Evolutionary conservation across 2,113 vertebrate species (phyloP).

Genomic region (Otis tarda): DNA sequence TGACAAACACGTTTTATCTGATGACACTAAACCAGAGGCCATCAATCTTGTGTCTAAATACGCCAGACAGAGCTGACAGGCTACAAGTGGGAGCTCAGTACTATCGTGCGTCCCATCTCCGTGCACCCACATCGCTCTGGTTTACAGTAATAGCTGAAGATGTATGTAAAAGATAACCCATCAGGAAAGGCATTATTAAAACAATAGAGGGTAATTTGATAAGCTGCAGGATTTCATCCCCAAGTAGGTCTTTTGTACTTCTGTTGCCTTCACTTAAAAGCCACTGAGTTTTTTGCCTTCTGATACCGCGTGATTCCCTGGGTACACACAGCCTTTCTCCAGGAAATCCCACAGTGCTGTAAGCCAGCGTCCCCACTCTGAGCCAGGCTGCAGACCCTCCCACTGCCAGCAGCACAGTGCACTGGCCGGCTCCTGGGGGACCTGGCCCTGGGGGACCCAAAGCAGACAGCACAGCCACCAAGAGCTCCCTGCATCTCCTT

Average conservation of each 20-base stretch:
- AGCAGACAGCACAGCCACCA: neutral
- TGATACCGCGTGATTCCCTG: neutral
- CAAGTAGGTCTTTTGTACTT: neutral
- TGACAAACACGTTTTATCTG: conserved; percentile 17
- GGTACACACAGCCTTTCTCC: neutral
- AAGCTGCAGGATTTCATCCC: neutral
- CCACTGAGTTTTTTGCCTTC: neutral
- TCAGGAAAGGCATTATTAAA: neutral
- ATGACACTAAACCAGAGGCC: conserved; percentile 21
- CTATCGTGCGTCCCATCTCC: neutral
- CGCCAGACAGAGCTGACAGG: neutral
- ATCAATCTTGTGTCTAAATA: conserved; percentile 11
- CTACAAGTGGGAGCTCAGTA: neutral
- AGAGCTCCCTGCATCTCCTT: neutral
- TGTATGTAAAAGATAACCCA: neutral
- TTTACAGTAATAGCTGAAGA: neutral
- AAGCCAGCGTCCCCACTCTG: neutral
- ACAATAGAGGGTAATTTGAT: neutral
- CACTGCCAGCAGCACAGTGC: neutral
- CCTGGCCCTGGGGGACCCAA: neutral
- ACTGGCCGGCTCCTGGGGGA: neutral
- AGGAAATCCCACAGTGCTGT: neutral
- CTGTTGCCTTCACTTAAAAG: neutral
- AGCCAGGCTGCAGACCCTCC: neutral
- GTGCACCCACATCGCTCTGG: neutral